Conservation (phyloP, 2,113 vertebrate genomes). For the Hypocryptadius cinnamomeus region DNA sequence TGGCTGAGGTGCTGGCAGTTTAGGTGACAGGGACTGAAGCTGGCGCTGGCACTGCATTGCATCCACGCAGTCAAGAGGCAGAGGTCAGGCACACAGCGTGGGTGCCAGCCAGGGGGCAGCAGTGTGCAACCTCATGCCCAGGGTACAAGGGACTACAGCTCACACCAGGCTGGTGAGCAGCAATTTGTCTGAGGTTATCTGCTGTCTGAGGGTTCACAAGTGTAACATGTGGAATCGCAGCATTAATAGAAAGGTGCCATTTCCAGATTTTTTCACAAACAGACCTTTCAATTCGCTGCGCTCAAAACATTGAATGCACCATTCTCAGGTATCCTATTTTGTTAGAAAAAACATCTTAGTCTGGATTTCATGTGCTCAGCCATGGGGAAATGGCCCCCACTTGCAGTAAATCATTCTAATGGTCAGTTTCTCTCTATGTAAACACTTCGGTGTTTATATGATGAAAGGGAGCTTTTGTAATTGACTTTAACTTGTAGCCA, state of each 20-base stretch:
- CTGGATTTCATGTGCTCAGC: not conserved
- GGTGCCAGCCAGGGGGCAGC: not conserved
- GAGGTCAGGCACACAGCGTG: not conserved
- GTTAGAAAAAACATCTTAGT: not conserved
- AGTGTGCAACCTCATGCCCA: not conserved
- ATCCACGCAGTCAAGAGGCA: rapidly evolving
- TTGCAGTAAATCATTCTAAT: not conserved
- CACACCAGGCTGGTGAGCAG: not conserved
- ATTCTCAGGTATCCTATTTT: not conserved
- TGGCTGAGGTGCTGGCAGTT: not conserved
- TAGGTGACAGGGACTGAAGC: not conserved
- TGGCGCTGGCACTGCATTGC: not conserved
- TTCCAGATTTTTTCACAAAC: not conserved
- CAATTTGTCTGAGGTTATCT: not conserved
- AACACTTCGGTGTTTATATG: not conserved
- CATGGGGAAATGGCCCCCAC: not conserved
- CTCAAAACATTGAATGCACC: not conserved
- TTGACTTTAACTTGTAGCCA: not conserved
- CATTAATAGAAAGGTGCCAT: not conserved
- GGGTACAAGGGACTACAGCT: not conserved
- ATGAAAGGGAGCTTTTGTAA: slow-evolving; percentile 9
- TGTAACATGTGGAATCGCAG: not conserved
- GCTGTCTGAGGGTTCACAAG: not conserved
- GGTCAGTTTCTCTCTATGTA: not conserved
- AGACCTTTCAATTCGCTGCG: not conserved